These are phyloP conservation scores for Poecilia wingei DNA, from an alignment of 2,797 vertebrate species.

Conservation along the genomic window DNA sequence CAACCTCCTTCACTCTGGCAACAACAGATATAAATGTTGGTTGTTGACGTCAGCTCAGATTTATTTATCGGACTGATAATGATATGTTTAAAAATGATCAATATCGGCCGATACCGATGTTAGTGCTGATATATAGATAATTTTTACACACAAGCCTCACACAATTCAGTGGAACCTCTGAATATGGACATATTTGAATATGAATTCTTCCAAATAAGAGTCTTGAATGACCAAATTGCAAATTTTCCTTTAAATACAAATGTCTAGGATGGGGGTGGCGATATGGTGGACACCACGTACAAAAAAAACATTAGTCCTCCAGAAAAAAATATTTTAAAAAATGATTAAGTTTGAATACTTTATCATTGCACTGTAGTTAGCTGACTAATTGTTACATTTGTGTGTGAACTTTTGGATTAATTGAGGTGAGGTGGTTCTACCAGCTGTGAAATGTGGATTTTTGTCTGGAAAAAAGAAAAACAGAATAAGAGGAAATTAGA, in stretches of 20 bases:
- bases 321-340: not conserved
- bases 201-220: not conserved
- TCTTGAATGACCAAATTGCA: not conserved
- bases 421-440: not conserved
- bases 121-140: no score
- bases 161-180: not conserved
- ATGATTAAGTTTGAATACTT: not conserved
- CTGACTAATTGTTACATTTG: not conserved
- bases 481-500: not conserved
- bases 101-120: no score
- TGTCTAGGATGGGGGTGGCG: not conserved
- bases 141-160: not conserved
- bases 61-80: no score
- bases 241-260: not conserved
- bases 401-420: not conserved
- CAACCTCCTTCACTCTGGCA: no score
- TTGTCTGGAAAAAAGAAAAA: not conserved
- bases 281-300: no score
- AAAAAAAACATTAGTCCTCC: no score
- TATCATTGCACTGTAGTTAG: not conserved
- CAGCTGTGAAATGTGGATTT: not conserved
- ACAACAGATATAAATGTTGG: no score
- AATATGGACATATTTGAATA: not conserved
- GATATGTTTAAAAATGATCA: no score
- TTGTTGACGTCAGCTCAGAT: no score